Evolutionary conservation across 2,113 vertebrate species (phyloP), one percentile per base, ranked within the genome.

Genomic region (Chamaea fasciata): DNA sequence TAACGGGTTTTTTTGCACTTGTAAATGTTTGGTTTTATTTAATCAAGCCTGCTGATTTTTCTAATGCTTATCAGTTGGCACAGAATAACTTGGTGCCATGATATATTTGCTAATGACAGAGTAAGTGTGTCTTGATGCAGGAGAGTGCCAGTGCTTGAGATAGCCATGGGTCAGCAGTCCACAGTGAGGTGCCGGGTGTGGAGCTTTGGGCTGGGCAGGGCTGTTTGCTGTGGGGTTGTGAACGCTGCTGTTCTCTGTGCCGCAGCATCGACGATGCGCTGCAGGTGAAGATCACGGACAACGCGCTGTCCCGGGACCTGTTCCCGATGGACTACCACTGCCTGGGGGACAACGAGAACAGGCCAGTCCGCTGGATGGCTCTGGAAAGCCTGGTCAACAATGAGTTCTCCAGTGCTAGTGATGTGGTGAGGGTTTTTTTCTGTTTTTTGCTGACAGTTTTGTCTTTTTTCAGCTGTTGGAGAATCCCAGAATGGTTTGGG

Each of bases 291-390:
- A 99, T 99, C 95, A 99, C 99, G 73, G 99, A 99, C 97, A 99
- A 99, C 11, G 99, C 99, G 12, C 98, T 99, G 13, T 98, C 99
- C n/a, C 98, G 99, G 95, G 99, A 99, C 96, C 98, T 99, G 5
- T 99, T 99, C 96, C 99, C 99, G 53, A 99, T 99, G 99, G 99
- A 99, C 96, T 99, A 99, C 97, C 99, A 99, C 96, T 99, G 99
- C 96, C 98, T 99, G 64, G 99, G 99, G 78, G 99, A 99, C 94
- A 99, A 99, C 17, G 99, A 99, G 96, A 99, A 99, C 97, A 97
- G 99, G 30, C 99, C 99, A 0, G 99, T 99, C 35, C 98, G 99
- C 62, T 99, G 99, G 99, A 99, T 99, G 99, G 99, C 99, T 76
- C 98, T 99, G 59, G 99, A 99, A 91, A 99, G 99, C 93, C 97